Base-by-base conservation (phyloP, 2,113 vertebrate species). In the Cryptomyrus ogoouensis region DNA sequence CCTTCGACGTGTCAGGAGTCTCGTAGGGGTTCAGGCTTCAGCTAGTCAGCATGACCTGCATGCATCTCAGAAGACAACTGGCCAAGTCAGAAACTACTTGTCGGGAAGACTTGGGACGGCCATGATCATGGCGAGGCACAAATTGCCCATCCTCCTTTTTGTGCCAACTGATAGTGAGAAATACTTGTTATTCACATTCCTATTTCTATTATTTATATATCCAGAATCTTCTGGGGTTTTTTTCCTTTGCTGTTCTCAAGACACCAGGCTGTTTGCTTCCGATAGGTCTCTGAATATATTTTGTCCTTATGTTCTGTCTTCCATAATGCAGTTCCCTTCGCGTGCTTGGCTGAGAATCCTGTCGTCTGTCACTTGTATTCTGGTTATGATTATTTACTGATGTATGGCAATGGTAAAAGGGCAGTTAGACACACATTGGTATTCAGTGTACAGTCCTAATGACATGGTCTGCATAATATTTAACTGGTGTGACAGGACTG, bases 401-500 rank as follows among this genome's bases (percentile, higher is more conserved):
- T 39, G 74, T 42, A 80, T 80, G 74, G 13, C 19, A 35, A 13
- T 53, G 46, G 85, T 52, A 24, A 87, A 87, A 87, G 27, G 85
- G 27, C 85, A 53, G 50, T 53, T 53, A 27, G 47, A 31, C 47
- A 35, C 50, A 87, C 19, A 53, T 87, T 53, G 9, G 85, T 53
- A 87, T 52, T 87, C 50, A 39, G 49, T 52, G 85, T 87, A 87
- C 24, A 87, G 50, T 56, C 5, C 85, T 87, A 87, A 87, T 87
- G 52, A 90, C 52, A 24, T 84, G 89, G 47, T 24, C 35, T 58
- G 77, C 24, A 52, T 53, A 89, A 58, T 90, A 39, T 90, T 85
- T 90, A 89, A 85, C 83, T 49, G 53, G 89, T 86, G 39, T 90
- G 89, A 66, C 89, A 90, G 53, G 35, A 44, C 31, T 87, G 85